These are phyloP conservation scores for Glossophaga mutica DNA, from an alignment of 2,797 vertebrate genomes.

Conservation along the genomic window DNA sequence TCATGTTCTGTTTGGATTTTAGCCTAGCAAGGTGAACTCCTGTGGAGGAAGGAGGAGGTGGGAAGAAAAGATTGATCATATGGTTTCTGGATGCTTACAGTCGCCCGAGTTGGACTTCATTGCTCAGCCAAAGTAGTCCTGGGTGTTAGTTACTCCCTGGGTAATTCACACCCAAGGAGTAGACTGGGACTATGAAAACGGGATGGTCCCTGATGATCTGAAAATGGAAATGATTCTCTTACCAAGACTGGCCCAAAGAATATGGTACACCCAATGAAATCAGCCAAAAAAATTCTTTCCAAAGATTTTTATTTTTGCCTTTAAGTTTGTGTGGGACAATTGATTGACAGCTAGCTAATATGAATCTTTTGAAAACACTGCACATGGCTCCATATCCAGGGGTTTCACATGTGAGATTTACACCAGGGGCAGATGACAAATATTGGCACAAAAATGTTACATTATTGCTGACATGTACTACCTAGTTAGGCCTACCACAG, in stretches of 20 bases:
- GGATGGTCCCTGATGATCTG: slow-evolving; percentile 7
- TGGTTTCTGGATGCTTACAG: slow-evolving; percentile 41
- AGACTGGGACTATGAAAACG: slow-evolving; percentile 9
- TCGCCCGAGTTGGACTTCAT: slow-evolving; percentile 33
- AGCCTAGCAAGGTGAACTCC: background rate
- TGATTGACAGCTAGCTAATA: background rate
- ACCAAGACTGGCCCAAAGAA: background rate
- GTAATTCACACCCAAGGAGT: slow-evolving; percentile 43
- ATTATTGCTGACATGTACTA: background rate
- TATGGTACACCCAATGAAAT: background rate
- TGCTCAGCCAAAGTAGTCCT: slow-evolving; percentile 35
- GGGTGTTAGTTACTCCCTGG: slow-evolving; percentile 39
- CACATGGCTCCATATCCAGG: background rate
- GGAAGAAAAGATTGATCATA: background rate
- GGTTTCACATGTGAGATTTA: background rate
- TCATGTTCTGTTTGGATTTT: slow-evolving; percentile 5
- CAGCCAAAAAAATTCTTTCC: background rate
- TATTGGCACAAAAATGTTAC: background rate
- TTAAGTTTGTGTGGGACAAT: background rate
- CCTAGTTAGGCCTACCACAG: background rate
- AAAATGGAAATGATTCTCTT: slow-evolving; percentile 26
- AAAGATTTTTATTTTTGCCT: background rate
- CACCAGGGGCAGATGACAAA: background rate
- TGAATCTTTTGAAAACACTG: background rate
- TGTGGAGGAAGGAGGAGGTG: background rate